Conservation (phyloP, 2,797 vertebrate species). For the Alosa sapidissima region DNA sequence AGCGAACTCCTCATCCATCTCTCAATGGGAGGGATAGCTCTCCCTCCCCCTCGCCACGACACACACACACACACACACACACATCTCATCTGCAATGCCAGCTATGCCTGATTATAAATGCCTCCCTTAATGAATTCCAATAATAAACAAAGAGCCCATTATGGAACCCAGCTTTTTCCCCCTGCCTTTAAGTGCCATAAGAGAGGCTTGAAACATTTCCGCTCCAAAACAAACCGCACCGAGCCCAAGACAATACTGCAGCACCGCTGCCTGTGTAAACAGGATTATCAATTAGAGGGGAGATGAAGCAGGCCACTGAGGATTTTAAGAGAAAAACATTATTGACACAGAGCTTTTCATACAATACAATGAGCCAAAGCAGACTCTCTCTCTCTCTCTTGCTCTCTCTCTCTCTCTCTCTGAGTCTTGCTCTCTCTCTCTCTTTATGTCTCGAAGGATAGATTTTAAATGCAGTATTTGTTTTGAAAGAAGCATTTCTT, state of each 20-base stretch:
- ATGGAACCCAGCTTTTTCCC: conserved; percentile 13
- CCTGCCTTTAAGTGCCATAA: conserved; percentile 20
- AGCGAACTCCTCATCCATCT: conserved; percentile 26
- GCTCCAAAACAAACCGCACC: not conserved
- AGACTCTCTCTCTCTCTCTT: not conserved
- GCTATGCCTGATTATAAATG: conserved; percentile 34
- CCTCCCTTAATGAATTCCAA: conserved; percentile 36
- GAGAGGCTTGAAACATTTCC: conserved; percentile 2
- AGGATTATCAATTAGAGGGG: conserved; percentile 3
- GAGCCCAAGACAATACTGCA: not conserved
- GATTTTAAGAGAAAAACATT: conserved; percentile 5
- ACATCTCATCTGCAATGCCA: not conserved
- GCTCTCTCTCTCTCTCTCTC: not conserved
- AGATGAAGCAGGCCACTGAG: conserved; percentile 4
- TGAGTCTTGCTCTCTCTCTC: too few species aligned
- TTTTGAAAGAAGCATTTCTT: not conserved
- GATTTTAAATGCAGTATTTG: not conserved
- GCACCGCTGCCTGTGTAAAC: not conserved
- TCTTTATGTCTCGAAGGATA: not conserved
- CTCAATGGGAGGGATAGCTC: conserved; percentile 13
- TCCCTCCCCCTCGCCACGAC: not conserved
- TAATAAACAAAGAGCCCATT: conserved; percentile 36
- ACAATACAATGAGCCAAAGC: not conserved
- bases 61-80: not conserved
- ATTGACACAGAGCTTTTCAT: not conserved